Conservation (phyloP, 2,113 vertebrate species). For the Oophaga pumilio region DNA sequence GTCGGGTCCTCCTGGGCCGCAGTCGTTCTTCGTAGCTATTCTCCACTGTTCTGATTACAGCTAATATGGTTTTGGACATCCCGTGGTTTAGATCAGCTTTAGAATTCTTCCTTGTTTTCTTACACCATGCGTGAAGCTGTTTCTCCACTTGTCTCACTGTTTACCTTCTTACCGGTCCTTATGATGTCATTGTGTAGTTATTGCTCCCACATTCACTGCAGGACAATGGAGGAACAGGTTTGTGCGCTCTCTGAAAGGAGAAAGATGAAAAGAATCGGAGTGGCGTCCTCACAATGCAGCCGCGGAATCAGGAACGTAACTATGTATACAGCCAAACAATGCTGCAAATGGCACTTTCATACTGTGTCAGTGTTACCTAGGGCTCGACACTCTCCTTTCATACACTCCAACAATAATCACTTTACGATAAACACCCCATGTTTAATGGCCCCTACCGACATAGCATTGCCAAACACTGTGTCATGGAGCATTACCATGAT, state of each 20-base stretch:
- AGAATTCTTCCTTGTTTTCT: background rate
- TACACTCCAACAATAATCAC: conserved; percentile 43
- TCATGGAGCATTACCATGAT: conserved; percentile 7
- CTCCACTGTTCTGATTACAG: background rate
- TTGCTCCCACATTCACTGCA: background rate
- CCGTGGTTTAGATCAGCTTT: background rate
- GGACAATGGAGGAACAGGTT: conserved; percentile 21
- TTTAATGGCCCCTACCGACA: background rate
- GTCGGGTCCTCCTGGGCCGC: background rate
- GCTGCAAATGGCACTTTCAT: background rate
- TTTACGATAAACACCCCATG: background rate
- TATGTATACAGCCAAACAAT: conserved; percentile 32
- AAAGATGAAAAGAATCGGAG: conserved; percentile 3
- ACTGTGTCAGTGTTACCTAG: background rate
- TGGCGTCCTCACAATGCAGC: background rate
- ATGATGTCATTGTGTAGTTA: background rate
- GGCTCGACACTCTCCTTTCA: conserved; percentile 13
- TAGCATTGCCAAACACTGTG: conserved; percentile 9
- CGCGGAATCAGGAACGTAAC: conserved; percentile 9
- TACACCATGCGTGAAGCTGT: background rate
- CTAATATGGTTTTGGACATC: background rate
- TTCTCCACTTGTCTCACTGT: conserved; percentile 19
- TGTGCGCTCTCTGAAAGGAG: conserved; percentile 8
- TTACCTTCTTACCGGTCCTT: conserved; percentile 32
- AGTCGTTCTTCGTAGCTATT: background rate